Conservation (phyloP, 1,140 invertebrate genomes). For the Megalopta genalis region DNA sequence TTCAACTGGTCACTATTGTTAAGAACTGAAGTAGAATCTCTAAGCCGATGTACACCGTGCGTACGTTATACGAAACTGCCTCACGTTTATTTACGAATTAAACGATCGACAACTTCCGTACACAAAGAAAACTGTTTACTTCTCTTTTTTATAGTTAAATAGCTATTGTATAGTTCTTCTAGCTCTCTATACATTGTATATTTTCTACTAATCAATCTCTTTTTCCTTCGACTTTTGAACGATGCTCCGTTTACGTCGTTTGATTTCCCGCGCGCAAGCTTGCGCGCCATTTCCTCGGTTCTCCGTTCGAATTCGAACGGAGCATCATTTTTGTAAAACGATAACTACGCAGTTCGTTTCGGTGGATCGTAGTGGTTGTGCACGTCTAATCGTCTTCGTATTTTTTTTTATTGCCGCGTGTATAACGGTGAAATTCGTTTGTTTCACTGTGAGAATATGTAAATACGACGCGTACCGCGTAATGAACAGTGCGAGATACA, state of each 20-base stretch:
- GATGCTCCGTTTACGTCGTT: background rate
- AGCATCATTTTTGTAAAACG: background rate
- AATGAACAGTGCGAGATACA: background rate
- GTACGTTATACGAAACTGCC: slow-evolving; percentile 16
- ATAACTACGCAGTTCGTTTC: background rate
- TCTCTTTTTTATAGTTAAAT: too few relatives aligned
- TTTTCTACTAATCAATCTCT: background rate
- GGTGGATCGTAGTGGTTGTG: background rate
- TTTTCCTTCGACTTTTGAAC: background rate
- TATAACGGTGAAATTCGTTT: background rate
- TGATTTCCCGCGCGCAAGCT: background rate
- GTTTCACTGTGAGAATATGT: background rate
- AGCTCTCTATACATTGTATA: background rate
- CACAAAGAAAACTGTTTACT: background rate
- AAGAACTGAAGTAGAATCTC: slow-evolving; percentile 5
- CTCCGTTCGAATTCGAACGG: background rate
- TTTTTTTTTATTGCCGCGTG: background rate
- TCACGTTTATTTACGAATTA: slow-evolving; percentile 34
- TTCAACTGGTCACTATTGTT: background rate
- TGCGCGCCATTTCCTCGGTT: background rate
- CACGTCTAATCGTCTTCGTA: background rate
- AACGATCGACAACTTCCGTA: slow-evolving; percentile 25
- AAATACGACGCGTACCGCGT: background rate
- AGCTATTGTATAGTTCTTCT: too few relatives aligned
- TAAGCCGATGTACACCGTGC: slow-evolving; percentile 2